Conservation (phyloP, 2,797 vertebrate species). For the Stomatorhinus walkeri region DNA sequence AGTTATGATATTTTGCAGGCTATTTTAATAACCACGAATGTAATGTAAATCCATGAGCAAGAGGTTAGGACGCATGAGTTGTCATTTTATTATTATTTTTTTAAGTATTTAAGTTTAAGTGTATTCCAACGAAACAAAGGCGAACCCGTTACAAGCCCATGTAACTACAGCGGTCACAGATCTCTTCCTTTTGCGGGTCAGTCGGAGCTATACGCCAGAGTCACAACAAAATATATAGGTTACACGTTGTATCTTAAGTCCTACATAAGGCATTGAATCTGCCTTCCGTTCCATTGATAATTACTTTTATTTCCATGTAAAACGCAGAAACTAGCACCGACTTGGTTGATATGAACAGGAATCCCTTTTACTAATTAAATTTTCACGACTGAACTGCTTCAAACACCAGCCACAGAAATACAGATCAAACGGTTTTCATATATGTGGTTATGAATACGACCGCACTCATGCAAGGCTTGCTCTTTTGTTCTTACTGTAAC, state of each 20-base stretch:
- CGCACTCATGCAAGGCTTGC: neutral
- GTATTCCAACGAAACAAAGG: neutral
- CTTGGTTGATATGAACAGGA: neutral
- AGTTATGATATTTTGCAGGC: neutral
- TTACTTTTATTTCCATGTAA: neutral
- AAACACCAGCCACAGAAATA: neutral
- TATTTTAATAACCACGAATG: neutral
- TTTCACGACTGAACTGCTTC: constrained; percentile 2
- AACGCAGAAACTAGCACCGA: neutral
- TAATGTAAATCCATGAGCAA: neutral
- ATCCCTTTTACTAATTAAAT: neutral
- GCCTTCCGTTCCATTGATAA: neutral
- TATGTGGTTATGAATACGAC: neutral
- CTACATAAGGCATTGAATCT: neutral
- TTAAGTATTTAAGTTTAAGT: neutral
- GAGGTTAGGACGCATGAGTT: neutral
- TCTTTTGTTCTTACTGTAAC: neutral
- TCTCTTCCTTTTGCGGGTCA: neutral
- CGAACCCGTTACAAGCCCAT: neutral
- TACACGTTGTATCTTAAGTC: neutral
- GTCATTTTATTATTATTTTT: neutral
- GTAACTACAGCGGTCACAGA: neutral
- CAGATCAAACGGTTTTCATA: neutral
- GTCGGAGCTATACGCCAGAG: neutral
- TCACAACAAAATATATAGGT: neutral